Evolutionary conservation across 2,888 invertebrate genomes (phyloP).

Genomic region (Andricus quercusramuli): DNA sequence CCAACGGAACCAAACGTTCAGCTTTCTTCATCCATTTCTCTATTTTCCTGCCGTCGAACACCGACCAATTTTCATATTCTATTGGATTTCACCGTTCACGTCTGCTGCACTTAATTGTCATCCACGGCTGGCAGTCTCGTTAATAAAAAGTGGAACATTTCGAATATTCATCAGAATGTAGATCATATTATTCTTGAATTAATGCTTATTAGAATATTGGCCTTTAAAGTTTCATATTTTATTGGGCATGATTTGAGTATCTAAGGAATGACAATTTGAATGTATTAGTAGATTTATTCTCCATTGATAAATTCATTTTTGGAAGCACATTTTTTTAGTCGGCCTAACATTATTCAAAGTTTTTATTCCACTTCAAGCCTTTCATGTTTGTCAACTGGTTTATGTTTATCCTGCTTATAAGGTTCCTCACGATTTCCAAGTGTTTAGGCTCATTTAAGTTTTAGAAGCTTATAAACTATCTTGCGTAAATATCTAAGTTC

Average conservation of each 20-base stretch:
- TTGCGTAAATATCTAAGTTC: too few species aligned
- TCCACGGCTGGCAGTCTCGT: slow-evolving; percentile 1
- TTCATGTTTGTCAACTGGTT: too few species aligned
- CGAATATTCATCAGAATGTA: slow-evolving; percentile 34
- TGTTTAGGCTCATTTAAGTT: too few species aligned
- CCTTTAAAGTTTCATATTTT: background rate
- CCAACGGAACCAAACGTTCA: slow-evolving; percentile 60
- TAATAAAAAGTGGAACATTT: slow-evolving; percentile 36
- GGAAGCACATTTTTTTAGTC: too few species aligned
- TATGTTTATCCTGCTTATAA: too few species aligned
- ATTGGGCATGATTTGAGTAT: background rate
- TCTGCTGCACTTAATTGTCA: slow-evolving; percentile 67
- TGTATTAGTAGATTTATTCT: too few species aligned
- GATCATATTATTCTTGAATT: background rate
- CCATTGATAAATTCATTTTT: too few species aligned
- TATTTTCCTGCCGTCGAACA: slow-evolving; percentile 62
- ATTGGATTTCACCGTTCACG: slow-evolving; percentile 67
- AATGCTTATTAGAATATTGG: background rate
- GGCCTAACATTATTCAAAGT: too few species aligned
- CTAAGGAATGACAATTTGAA: too few species aligned
- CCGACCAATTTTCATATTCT: slow-evolving; percentile 76
- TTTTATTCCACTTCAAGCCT: too few species aligned
- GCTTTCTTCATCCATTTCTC: slow-evolving; percentile 54
- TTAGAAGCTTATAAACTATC: too few species aligned
- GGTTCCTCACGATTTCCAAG: too few species aligned